Evolutionary conservation across 1,140 invertebrate genomes (phyloP).

Genomic region (Phymastichus coffea): DNA sequence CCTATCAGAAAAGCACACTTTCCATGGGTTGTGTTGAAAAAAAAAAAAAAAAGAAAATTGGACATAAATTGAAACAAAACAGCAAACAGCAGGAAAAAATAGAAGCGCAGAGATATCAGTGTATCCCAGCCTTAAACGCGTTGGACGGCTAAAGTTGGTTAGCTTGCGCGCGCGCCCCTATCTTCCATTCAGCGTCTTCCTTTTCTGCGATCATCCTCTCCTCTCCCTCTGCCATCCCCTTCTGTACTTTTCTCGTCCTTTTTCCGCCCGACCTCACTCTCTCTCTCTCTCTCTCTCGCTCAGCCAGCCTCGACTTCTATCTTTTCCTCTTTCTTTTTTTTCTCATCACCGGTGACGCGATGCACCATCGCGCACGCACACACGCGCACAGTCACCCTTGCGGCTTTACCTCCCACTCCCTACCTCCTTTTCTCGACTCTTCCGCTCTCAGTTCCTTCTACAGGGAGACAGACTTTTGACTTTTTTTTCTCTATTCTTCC

Average conservation of each 20-base stretch:
- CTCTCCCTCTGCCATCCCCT: constrained; percentile 10
- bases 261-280: constrained; percentile 11
- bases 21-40: no score
- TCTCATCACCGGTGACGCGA: constrained; percentile 23
- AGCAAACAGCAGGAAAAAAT: no score
- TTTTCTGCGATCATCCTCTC: no score
- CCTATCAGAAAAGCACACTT: no score
- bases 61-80: no score
- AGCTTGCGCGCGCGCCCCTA: no score
- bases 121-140: no score
- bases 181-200: no score
- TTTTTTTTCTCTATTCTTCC: constrained; percentile 9
- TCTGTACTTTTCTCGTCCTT: constrained; percentile 29
- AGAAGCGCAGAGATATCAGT: no score
- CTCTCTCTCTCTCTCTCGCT: background rate
- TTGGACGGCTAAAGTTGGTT: no score
- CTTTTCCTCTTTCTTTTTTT: constrained; percentile 17
- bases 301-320: background rate
- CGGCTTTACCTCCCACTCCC: background rate
- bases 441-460: background rate
- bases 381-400: constrained; percentile 24
- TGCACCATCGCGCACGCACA: constrained; percentile 20
- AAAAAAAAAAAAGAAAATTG: no score
- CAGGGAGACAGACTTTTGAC: background rate
- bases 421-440: background rate